Conservation (phyloP, 1,140 invertebrate genomes). For the Hesperophylax magnus region DNA sequence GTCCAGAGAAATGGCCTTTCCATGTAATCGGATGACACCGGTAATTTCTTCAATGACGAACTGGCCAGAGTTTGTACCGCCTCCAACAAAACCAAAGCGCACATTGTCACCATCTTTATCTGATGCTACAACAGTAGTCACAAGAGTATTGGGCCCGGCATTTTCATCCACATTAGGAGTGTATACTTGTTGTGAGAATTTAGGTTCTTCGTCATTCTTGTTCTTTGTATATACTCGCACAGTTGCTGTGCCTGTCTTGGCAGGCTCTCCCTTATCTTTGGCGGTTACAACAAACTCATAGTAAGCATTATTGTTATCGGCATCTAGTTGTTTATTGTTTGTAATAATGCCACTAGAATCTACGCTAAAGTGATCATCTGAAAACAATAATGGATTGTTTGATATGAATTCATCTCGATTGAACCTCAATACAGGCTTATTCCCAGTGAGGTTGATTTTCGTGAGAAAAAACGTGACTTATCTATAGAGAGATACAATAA, state of each 20-base stretch:
- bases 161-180: constrained; percentile 97
- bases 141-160: constrained; percentile 92
- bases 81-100: constrained; percentile 93
- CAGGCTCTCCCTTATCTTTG: constrained; percentile 93
- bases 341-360: constrained; percentile 92
- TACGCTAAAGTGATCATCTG: constrained; percentile 94
- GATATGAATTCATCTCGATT: neutral
- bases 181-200: constrained; percentile 96
- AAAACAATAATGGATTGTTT: constrained; percentile 56
- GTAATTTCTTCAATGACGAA: constrained; percentile 97
- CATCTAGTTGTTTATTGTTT: constrained; percentile 94
- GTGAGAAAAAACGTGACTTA: too few relatives aligned
- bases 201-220: constrained; percentile 96
- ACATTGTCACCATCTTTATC: constrained; percentile 97
- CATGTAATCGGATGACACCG: constrained; percentile 91
- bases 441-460: too few relatives aligned
- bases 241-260: constrained; percentile 92
- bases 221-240: constrained; percentile 96
- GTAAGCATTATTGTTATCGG: constrained; percentile 96
- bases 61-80: constrained; percentile 89
- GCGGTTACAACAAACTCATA: constrained; percentile 95
- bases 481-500: too few relatives aligned
- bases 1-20: constrained; percentile 87
- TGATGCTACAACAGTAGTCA: constrained; percentile 94
- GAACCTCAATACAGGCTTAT: too few relatives aligned